Base-by-base conservation (phyloP, 2,888 invertebrate species). In the Catocala nupta region DNA sequence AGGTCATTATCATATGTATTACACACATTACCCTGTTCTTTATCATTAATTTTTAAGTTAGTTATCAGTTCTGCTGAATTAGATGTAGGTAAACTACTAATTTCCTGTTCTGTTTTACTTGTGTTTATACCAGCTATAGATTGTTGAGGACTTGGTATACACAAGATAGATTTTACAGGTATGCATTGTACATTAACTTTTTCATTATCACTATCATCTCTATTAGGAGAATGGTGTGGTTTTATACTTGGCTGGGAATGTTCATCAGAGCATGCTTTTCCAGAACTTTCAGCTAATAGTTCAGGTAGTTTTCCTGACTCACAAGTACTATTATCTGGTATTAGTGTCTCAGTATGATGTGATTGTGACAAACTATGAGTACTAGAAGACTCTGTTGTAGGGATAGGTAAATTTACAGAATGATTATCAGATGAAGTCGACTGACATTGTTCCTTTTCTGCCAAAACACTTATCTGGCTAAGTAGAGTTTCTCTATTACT, bases 391-490 rank as follows among this genome's bases (percentile, higher is more conserved):
- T 81, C 80, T 52, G 61, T 66, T 71, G 64, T 70, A 57, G 76
- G 63, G 68, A 81, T 80, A 58, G 73, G 69, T 68, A 75, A 62
- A 36, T 64, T 67, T 62, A 70, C 53, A 63, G 77, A 65, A 60
- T 76, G 62, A 66, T 73, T 83, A 67, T 84, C 87, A 68, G 83
- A 80, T 44, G 92, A 92, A 71, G 92, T 92, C 59, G 93, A 91
- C 70, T 91, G 91, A 83, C 91, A 92, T 64, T 83, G 86, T 59
- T 88, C 87, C 66, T 73, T 85, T 58, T 86, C 84, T 59, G 72
- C 67, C 53, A 73, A 63, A 61, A 73, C 55, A 67, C 69, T 67
- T 64, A 73, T 65, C 60, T 72, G 79, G 63, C 82, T 83, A 69
- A 68, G 65, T 62, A 75, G 73, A 82, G 66, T 75, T 53, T 82